Base-by-base conservation (phyloP, 2,797 vertebrate genomes). In the Hippocampus kuda region DNA sequence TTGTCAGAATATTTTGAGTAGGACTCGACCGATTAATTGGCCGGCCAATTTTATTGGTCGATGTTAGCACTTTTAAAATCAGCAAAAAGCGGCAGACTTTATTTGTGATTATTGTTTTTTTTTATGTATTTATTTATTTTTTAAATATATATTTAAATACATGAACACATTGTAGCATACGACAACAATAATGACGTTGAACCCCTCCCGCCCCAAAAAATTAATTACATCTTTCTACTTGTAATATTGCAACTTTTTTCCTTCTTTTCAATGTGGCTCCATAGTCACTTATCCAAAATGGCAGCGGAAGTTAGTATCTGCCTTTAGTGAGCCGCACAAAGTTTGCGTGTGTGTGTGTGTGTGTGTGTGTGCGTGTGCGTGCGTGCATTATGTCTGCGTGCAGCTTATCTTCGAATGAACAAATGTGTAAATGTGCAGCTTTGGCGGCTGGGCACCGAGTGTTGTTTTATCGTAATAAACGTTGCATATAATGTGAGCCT, bases 401-500 rank as follows among this genome's bases (percentile, higher is more conserved):
- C 67, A 54, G 70, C 76, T 74, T 74, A 78, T 68, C 72, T 76
- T 66, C 77, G 77, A 79, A 70, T 66, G 81, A 68, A 70, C 59
- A 77, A 75, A 60, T 72, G 75, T 74, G 75, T 71, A 75, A 56
- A 62, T 54, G 67, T 27, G 12, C 30, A 44, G 65, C 44, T 71
- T 5, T 48, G 78, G 48, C 67, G 27, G 68, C 68, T 70, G 68
- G 67, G 73, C 41, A 67, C 70, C 56, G 66, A 78, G 72, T 72
- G 69, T 67, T 76, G 49, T 64, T 78, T 64, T 80, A 63, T 74
- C 85, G 76, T 84, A 78, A 76, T 82, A 68, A 69, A 80, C 73
- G 75, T 81, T 81, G 72, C 85, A 77, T 88, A 75, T 38, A 38
- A 38, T 76, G 75, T 79, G 83, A 84, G 84, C 86, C 74, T 81